Percentiles rank a stretch among this genome's conserved stretches.
These are phyloP conservation scores for Galbula dea DNA, from an alignment of 2,113 vertebrate genomes.

Conservation along the genomic window DNA sequence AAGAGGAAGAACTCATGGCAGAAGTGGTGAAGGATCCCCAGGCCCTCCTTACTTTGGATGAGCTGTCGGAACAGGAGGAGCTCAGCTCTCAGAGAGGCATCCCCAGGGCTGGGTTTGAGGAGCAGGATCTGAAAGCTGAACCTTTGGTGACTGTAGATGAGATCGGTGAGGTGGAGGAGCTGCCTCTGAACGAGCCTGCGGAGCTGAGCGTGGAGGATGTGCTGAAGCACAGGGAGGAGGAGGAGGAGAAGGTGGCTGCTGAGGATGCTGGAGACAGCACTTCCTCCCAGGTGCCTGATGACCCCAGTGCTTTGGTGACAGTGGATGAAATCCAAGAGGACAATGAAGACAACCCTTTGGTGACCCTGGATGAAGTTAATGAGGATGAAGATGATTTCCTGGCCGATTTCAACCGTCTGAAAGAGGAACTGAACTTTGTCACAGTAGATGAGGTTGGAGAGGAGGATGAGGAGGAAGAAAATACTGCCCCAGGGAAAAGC, in stretches of 20 bases:
- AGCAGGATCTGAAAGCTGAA: conserved; percentile 65
- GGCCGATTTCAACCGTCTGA: conserved; percentile 73
- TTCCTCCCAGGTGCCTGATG: conserved; percentile 64
- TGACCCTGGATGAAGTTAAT: conserved; percentile 75
- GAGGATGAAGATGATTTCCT: conserved; percentile 76
- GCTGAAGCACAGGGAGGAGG: conserved; percentile 12
- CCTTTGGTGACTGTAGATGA: conserved; percentile 76
- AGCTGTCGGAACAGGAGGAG: conserved; percentile 78
- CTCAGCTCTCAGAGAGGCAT: not conserved
- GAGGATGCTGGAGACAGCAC: conserved; percentile 28
- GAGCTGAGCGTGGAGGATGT: not conserved
- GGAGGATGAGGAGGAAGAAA: conserved; percentile 72
- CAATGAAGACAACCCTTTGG: conserved; percentile 64
- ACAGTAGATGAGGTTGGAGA: conserved; percentile 85
- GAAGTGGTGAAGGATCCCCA: conserved; percentile 62
- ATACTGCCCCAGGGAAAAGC: fast-evolving
- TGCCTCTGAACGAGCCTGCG: conserved; percentile 45
- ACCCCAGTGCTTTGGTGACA: conserved; percentile 63
- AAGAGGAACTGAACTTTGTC: conserved; percentile 80
- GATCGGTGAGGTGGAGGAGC: conserved; percentile 76
- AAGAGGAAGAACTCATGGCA: conserved; percentile 74
- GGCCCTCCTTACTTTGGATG: conserved; percentile 79
- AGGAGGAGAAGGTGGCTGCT: not conserved
- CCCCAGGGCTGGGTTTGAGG: conserved; percentile 15
- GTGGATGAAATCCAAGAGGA: conserved; percentile 74